Base-by-base conservation (phyloP, 2,888 invertebrate genomes). In the Conops quadrifasciatus region DNA sequence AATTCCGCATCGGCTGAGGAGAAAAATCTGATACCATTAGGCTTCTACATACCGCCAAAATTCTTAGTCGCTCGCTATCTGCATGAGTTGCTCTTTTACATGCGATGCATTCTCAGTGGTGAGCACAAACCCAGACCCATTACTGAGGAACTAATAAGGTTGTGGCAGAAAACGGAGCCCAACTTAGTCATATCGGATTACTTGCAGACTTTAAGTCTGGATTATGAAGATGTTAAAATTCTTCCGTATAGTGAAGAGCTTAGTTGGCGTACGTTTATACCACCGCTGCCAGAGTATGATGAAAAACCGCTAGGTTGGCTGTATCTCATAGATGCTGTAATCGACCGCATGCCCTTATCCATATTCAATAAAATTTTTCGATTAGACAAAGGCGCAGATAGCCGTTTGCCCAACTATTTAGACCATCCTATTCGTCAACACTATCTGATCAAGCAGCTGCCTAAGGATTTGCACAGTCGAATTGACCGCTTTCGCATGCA, bases 231-330 rank as follows among this genome's bases (percentile, higher is more conserved):
- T 47, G 72, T 64, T 70, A 24, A 19, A 4, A 65, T 75, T 1
- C n/a, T 47, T 36, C 75, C 84, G 1, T 87, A 84, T 49, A 86
- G 85, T 3, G 87, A 88, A 66, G 78, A 79, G n/a, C 84, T 90
- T 5, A 87, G 86, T 76, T 93, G 93, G 92, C 91, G 90, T 81
- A 91, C 91, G 85, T 93, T 93, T 80, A 85, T 94, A 16, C 89
- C 91, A 0, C 92, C 93, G 0, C 79, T 93, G 59, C 90, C 90
- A 0, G 78, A 82, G 59, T 90, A 91, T 79, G 74, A 80, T 81
- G 89, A 88, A 19, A 91, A 90, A 86, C 87, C 87, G 0, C 53
- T 80, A 9, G 93, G 93, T 13, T 94, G 94, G 93, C 87, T 90
- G 36, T 86, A 92, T 66, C 86, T 93, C 73, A 89, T 90, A 75